phyloP scores from a whole-genome alignment of 1,140 invertebrate species.

The Sminthurinus signatus region DNA sequence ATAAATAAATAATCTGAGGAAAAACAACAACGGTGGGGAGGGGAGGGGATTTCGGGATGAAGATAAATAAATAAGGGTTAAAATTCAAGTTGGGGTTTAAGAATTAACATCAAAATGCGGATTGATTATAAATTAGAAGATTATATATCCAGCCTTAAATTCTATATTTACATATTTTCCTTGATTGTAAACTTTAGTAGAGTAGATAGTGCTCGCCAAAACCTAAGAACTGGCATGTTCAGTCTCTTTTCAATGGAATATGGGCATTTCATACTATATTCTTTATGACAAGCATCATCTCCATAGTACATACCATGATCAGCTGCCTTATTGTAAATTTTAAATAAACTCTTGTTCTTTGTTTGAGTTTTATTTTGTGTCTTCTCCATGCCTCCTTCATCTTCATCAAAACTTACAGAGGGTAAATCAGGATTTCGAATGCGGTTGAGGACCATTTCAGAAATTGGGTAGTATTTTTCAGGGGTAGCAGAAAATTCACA shows the following conservation, averaged over 20 bases:
- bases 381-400: background rate
- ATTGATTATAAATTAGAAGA: too few relatives aligned
- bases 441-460: slow-evolving; percentile 41
- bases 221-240: slow-evolving; percentile 34
- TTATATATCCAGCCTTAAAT: too few relatives aligned
- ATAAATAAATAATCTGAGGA: too few relatives aligned
- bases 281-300: slow-evolving; percentile 11
- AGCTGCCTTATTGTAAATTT: slow-evolving; percentile 19
- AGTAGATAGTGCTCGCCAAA: slow-evolving; percentile 30
- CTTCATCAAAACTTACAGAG: background rate
- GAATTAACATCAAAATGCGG: too few relatives aligned
- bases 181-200: slow-evolving; percentile 19
- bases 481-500: slow-evolving; percentile 44
- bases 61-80: too few relatives aligned
- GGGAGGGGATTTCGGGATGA: too few relatives aligned
- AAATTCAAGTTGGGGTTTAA: too few relatives aligned
- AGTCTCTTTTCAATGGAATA: slow-evolving; percentile 30
- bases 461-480: slow-evolving; percentile 41
- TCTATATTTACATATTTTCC: slow-evolving; percentile 16
- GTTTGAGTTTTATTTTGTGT: background rate
- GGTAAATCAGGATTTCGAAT: slow-evolving; percentile 24
- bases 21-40: too few relatives aligned
- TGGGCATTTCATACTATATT: slow-evolving; percentile 23
- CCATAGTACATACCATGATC: slow-evolving; percentile 31
- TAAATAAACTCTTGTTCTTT: slow-evolving; percentile 23